These are phyloP conservation scores for Eremobia ochroleuca DNA, from an alignment of 2,888 invertebrate genomes.

Conservation along the genomic window DNA sequence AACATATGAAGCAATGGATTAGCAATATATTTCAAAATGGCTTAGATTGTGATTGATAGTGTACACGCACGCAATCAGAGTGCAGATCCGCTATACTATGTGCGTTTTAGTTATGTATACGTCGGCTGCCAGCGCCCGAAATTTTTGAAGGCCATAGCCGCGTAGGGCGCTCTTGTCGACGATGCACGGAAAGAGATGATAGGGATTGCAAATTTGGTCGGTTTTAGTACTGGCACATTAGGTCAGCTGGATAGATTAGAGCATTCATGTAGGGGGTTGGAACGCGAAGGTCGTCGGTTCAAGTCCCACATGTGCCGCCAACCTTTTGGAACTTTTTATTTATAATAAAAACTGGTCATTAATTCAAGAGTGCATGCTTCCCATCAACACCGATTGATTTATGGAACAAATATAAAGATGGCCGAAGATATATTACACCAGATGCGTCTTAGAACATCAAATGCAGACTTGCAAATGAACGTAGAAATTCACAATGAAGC, in stretches of 20 bases:
- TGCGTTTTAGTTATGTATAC: neutral
- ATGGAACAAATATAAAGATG: too few relatives aligned
- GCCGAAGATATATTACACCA: neutral
- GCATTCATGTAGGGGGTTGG: neutral
- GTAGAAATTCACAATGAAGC: conserved; percentile 44
- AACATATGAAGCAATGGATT: too few relatives aligned
- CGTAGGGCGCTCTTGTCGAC: neutral
- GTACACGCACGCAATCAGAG: too few relatives aligned
- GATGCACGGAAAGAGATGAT: neutral
- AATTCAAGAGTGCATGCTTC: too few relatives aligned
- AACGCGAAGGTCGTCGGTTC: conserved; percentile 1
- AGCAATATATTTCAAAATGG: too few relatives aligned
- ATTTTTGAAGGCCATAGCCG: neutral
- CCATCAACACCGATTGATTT: too few relatives aligned
- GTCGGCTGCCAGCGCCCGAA: neutral
- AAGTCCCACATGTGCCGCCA: neutral
- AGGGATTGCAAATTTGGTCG: neutral
- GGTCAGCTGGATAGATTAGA: neutral
- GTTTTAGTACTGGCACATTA: neutral
- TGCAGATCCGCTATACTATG: neutral
- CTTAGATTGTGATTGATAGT: too few relatives aligned
- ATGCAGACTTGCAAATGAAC: neutral
- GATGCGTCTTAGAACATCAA: neutral
- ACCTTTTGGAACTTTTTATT: neutral
- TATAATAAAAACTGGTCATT: neutral